phyloP scores from a whole-genome alignment of 2,113 vertebrate genomes.

The Cyanoramphus novaezelandiae region DNA sequence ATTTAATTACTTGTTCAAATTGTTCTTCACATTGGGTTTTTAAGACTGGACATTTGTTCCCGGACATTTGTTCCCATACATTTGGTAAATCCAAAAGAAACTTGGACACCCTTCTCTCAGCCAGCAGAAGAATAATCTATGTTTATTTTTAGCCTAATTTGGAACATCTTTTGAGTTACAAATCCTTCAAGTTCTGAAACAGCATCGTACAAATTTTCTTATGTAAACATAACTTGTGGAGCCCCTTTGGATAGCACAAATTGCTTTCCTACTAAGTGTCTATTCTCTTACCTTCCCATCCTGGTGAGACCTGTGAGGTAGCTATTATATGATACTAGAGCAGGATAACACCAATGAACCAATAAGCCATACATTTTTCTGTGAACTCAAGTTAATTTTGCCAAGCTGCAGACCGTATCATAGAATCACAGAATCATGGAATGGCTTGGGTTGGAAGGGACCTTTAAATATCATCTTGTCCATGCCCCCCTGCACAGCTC shows the following conservation, averaged over 20 bases:
- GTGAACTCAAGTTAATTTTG: neutral
- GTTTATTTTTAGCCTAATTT: neutral
- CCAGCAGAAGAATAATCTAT: neutral
- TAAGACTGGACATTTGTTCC: neutral
- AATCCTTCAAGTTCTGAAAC: neutral
- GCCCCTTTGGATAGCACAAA: neutral
- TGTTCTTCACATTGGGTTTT: neutral
- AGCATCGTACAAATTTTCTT: neutral
- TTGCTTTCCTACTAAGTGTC: neutral
- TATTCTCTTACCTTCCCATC: neutral
- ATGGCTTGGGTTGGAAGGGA: neutral
- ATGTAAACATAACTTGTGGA: neutral
- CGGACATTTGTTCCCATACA: neutral
- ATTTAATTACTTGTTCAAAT: neutral
- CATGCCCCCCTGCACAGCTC: neutral
- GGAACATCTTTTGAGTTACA: neutral
- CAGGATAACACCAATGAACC: neutral
- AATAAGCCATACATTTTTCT: accelerated
- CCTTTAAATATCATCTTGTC: neutral
- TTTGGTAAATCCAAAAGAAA: neutral
- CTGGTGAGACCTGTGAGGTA: neutral
- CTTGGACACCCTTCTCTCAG: neutral
- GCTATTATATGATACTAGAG: neutral
- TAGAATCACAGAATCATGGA: neutral
- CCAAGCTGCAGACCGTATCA: neutral